Conservation (phyloP, 37 sponge, comb jelly and placozoan genomes). For the Corticium candelabrum region DNA sequence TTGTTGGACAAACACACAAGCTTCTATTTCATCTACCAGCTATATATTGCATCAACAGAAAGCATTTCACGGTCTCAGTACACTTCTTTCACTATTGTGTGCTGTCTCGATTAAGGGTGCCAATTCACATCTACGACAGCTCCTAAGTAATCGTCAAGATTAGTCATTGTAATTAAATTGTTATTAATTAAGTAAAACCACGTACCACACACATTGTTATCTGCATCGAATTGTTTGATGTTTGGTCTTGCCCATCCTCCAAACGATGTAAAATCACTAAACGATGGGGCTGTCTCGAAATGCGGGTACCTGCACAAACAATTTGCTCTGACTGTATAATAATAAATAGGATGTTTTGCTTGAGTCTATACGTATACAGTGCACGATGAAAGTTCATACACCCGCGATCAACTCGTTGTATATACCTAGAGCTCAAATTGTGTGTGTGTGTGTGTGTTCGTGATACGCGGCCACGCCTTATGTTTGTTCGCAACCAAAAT, state of each 20-base stretch:
- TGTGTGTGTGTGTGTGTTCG: too few species aligned
- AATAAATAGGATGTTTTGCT: too few species aligned
- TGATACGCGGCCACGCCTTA: too few species aligned
- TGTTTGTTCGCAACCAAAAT: too few species aligned
- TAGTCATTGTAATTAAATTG: neutral
- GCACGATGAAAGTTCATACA: too few species aligned
- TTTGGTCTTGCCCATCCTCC: neutral
- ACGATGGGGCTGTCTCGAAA: slow-evolving; percentile 45
- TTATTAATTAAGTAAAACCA: neutral
- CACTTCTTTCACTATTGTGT: neutral
- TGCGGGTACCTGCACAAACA: slow-evolving; percentile 51
- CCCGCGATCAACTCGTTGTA: too few species aligned
- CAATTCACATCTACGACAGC: neutral
- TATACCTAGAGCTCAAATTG: too few species aligned
- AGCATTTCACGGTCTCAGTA: too few species aligned
- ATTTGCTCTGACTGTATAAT: too few species aligned
- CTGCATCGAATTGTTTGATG: neutral
- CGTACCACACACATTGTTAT: neutral
- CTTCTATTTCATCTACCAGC: too few species aligned
- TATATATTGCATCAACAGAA: too few species aligned
- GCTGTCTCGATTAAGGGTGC: neutral
- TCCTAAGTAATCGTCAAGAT: neutral
- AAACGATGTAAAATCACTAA: slow-evolving; percentile 24
- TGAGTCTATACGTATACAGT: neutral
- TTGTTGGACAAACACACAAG: too few species aligned